phyloP scores from a whole-genome alignment of 2,113 vertebrate species.

The Excalfactoria chinensis region DNA sequence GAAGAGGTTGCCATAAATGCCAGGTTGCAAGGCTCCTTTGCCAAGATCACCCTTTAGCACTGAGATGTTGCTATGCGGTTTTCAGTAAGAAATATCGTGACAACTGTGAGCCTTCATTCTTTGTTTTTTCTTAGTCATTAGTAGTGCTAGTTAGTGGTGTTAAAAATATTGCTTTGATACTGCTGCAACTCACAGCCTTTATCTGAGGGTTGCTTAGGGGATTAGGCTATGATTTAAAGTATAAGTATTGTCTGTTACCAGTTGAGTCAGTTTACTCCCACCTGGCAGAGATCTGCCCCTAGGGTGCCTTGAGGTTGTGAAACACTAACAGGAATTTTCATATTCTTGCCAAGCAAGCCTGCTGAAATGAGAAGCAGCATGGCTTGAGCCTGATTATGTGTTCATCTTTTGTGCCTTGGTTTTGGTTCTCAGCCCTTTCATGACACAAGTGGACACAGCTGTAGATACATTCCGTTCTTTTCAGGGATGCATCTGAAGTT shows the following conservation, averaged over 20 bases:
- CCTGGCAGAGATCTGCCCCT: background rate
- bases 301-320: background rate
- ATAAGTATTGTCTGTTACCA: background rate
- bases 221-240: background rate
- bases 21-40: background rate
- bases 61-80: conserved; percentile 1
- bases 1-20: background rate
- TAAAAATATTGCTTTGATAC: background rate
- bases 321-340: background rate
- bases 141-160: background rate
- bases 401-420: background rate
- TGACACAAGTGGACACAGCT: background rate
- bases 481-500: background rate
- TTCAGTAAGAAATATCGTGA: background rate
- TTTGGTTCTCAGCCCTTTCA: background rate
- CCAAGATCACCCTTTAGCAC: background rate
- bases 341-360: background rate
- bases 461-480: background rate
- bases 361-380: background rate
- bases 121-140: background rate
- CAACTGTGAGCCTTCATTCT: background rate
- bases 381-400: background rate
- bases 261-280: background rate
- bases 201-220: background rate
- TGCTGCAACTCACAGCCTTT: background rate